Evolutionary conservation across 37 sponge, comb jelly and placozoan species (phyloP).

Genomic region (Axinella damicornis): DNA sequence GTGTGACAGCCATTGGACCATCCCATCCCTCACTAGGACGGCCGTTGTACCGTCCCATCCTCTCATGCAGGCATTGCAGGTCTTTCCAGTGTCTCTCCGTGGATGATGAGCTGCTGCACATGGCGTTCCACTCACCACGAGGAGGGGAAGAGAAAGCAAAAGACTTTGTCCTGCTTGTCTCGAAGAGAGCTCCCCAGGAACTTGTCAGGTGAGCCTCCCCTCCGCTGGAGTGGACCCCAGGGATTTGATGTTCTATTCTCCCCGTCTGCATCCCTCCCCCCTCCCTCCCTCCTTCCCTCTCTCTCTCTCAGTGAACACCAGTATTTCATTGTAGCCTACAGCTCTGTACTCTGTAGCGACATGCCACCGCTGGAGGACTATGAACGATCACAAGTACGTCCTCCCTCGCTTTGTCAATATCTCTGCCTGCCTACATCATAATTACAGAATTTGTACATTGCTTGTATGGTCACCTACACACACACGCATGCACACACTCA

Average conservation of each 20-base stretch:
- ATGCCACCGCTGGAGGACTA: slow-evolving; percentile 29
- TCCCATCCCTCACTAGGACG: too few species aligned
- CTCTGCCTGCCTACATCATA: background rate
- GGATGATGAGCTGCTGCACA: slow-evolving; percentile 26
- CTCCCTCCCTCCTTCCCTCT: too few species aligned
- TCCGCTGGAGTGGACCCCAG: too few species aligned
- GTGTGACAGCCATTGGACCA: too few species aligned
- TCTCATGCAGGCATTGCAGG: slow-evolving; percentile 7
- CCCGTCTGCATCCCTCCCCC: too few species aligned
- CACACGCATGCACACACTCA: too few species aligned
- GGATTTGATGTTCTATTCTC: too few species aligned
- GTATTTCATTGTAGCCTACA: slow-evolving; percentile 22
- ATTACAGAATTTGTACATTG: background rate
- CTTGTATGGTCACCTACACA: too few species aligned
- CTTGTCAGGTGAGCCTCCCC: background rate
- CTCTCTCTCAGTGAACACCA: background rate
- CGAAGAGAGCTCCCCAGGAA: slow-evolving; percentile 1
- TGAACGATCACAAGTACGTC: slow-evolving; percentile 27
- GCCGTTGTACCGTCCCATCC: too few species aligned
- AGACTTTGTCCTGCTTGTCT: slow-evolving; percentile 49
- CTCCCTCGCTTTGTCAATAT: background rate
- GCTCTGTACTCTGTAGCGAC: slow-evolving; percentile 27
- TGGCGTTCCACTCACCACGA: slow-evolving; percentile 3
- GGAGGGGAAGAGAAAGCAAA: slow-evolving; percentile 12
- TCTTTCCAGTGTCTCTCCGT: background rate